These are phyloP conservation scores for Cyclargus thomasi DNA, from an alignment of 1,140 invertebrate species.

Conservation along the genomic window DNA sequence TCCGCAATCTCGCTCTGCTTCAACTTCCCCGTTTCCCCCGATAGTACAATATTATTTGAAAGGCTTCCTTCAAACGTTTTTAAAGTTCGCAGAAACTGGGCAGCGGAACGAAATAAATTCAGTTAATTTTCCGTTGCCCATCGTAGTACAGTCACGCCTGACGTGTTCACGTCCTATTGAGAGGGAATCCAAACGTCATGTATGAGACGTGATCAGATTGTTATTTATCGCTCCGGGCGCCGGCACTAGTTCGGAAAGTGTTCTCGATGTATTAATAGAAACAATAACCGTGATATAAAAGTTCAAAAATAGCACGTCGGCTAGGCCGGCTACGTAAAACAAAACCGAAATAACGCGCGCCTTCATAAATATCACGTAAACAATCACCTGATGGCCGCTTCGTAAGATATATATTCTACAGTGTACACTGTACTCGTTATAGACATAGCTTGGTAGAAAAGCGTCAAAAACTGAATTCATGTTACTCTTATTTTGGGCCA, in stretches of 20 bases:
- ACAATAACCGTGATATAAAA: conserved; percentile 9
- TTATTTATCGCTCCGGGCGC: not conserved
- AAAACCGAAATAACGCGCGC: conserved; percentile 1
- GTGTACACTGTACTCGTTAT: too few species aligned
- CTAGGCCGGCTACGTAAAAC: conserved; percentile 4
- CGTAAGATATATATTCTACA: too few species aligned
- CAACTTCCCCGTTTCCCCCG: too few species aligned
- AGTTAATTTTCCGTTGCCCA: too few species aligned
- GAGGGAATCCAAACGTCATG: not conserved
- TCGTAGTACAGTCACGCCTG: not conserved
- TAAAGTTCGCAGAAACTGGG: too few species aligned
- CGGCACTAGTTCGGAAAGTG: not conserved
- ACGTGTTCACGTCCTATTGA: not conserved
- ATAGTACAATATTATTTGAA: too few species aligned
- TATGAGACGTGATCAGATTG: not conserved
- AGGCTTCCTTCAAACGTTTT: too few species aligned
- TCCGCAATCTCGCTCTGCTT: too few species aligned
- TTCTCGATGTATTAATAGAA: not conserved
- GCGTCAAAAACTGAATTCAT: too few species aligned
- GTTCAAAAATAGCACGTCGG: conserved; percentile 2
- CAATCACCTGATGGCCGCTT: not conserved
- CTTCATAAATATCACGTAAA: conserved; percentile 7
- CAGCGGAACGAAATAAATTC: too few species aligned
- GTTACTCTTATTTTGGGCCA: too few species aligned
- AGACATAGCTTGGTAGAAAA: too few species aligned